Evolutionary conservation across 2,113 vertebrate genomes (phyloP), one percentile per base, ranked within the genome.

Genomic region (Cyprinodon tularosa): DNA sequence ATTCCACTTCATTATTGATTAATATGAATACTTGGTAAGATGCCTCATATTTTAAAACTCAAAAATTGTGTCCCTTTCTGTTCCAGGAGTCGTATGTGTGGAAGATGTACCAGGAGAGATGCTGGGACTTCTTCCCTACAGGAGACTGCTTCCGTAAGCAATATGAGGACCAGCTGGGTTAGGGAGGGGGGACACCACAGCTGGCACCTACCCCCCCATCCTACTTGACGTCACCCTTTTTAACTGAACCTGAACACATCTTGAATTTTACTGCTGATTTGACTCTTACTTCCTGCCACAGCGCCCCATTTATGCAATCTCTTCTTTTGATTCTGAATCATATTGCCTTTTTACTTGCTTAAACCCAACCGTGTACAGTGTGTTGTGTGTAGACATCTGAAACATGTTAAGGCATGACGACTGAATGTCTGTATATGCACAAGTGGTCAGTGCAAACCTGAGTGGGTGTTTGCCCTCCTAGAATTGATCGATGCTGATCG

Each of bases 101-200:
- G 98, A 99, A 99, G 94, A 97, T 99, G 97, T 99, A 99, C 90
- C 98, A 99, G 90, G 97, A 98, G 92, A 93, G 98, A 89, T 99
- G 98, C 39, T 99, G 98, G 98, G 98, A 99, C 88, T 99, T 99
- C 82, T 99, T 98, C 94, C 98, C 98, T 1, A 97, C 96, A 12
- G 98, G 98, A 48, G 98, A 99, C 91, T 99, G 98, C 90, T 99
- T 99, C 94, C 96, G 98, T 39, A 99, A 99, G 90, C 98, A 99
- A 83, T 99, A 99, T 1, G 97, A 99, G 94, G 98, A 99, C 94
- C 98, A 95, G 91, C 91, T 99, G 89, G 96, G 97, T 82, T 99
- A 96, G 90, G 86, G 66, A 8, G 85, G 67, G 8, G 57, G 78
- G 72, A 53, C 9, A 44, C 65, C 36, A 14, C 14, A 36, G 6